Conservation (phyloP, 2,888 invertebrate genomes). For the Salticus scenicus region DNA sequence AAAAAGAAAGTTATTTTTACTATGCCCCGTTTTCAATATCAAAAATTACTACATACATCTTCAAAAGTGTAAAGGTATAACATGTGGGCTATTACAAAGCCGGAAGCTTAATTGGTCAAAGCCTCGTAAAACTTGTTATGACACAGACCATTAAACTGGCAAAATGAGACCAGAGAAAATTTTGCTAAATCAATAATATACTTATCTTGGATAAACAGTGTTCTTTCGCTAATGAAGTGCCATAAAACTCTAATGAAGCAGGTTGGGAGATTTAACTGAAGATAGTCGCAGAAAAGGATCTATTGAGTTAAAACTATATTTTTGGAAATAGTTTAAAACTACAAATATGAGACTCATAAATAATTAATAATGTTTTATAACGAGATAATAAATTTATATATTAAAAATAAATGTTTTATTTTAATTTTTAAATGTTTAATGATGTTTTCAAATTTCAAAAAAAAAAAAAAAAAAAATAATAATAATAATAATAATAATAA, state of each 20-base stretch:
- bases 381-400: too few species aligned
- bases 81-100: neutral
- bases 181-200: slow-evolving; percentile 2
- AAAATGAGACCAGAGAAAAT: slow-evolving; percentile 7
- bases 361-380: too few species aligned
- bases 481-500: too few species aligned
- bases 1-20: too few species aligned
- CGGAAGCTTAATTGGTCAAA: neutral
- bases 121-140: neutral
- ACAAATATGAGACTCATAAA: too few species aligned
- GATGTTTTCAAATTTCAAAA: too few species aligned
- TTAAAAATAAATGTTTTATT: too few species aligned
- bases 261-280: slow-evolving; percentile 5
- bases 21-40: too few species aligned
- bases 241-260: neutral
- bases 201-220: slow-evolving; percentile 1
- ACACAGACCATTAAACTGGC: neutral
- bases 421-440: too few species aligned
- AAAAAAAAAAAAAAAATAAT: too few species aligned
- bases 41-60: neutral
- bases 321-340: neutral
- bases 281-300: neutral
- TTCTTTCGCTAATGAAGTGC: neutral
- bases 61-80: neutral
- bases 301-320: neutral